These are phyloP conservation scores for Pantelozetes paolii DNA, from an alignment of 2,888 invertebrate genomes.

Conservation along the genomic window DNA sequence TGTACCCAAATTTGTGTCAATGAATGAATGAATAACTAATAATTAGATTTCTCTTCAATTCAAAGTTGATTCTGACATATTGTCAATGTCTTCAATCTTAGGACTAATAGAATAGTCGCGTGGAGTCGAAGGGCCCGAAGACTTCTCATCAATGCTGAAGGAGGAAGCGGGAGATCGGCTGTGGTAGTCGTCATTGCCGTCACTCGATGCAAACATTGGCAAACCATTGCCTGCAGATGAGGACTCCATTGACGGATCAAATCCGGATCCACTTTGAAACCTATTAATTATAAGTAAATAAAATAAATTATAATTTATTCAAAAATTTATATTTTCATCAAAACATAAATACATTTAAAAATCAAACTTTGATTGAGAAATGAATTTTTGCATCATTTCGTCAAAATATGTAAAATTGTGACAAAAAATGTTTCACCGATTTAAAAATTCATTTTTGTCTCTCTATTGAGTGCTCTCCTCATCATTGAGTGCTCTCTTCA, in stretches of 20 bases:
- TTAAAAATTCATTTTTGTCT: no score
- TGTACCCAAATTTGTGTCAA: slow-evolving; percentile 10
- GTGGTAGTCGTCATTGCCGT: slow-evolving; percentile 31
- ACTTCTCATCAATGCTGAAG: slow-evolving; percentile 30
- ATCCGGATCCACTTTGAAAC: slow-evolving; percentile 32
- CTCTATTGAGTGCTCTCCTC: no score
- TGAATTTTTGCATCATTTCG: no score
- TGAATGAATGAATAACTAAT: neutral
- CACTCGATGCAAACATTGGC: slow-evolving; percentile 20
- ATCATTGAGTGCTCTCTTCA: neutral
- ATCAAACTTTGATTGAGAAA: no score
- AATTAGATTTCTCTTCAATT: slow-evolving; percentile 25
- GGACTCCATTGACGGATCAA: slow-evolving; percentile 29
- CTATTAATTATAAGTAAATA: neutral
- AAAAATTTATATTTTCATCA: neutral
- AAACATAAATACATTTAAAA: neutral
- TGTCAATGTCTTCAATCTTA: slow-evolving; percentile 15
- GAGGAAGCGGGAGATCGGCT: slow-evolving; percentile 21
- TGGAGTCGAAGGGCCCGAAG: slow-evolving; percentile 12
- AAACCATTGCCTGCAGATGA: slow-evolving; percentile 24
- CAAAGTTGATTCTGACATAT: neutral
- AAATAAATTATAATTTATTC: neutral
- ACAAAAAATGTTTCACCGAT: no score
- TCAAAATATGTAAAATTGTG: no score
- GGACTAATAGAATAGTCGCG: slow-evolving; percentile 13